Conservation (phyloP, 2,888 invertebrate species). For the Chymomyza procnemis region DNA sequence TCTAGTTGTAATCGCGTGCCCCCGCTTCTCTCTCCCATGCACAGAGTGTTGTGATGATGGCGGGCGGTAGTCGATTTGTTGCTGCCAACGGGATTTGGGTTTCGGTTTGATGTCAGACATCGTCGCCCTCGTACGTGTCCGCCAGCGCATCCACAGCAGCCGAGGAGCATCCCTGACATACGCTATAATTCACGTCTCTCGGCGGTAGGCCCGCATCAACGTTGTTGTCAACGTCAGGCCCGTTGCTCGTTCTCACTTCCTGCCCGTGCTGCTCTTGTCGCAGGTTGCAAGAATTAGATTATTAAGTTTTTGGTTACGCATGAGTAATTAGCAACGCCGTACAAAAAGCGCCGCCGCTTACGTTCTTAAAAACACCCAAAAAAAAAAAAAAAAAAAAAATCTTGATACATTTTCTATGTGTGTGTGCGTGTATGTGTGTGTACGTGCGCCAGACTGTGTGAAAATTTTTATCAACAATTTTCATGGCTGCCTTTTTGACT, state of each 20-base stretch:
- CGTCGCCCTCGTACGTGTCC: too few relatives aligned
- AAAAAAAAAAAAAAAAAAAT: neutral
- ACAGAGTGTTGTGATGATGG: neutral
- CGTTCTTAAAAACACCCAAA: neutral
- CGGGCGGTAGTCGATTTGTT: neutral
- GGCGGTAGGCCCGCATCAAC: neutral
- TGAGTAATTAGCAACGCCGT: constrained; percentile 58
- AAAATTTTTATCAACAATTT: constrained; percentile 33
- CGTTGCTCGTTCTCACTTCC: neutral
- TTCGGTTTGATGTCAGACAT: too few relatives aligned
- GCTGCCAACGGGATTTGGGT: neutral
- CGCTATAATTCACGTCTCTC: neutral
- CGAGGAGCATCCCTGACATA: neutral
- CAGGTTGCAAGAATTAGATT: constrained; percentile 43
- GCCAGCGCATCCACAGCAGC: neutral
- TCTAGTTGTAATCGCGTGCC: neutral
- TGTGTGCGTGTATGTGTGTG: too few relatives aligned
- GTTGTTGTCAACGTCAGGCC: neutral
- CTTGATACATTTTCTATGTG: too few relatives aligned
- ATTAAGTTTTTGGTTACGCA: constrained; percentile 65
- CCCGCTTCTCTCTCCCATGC: too few relatives aligned
- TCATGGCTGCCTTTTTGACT: constrained; percentile 13
- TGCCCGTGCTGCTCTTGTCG: constrained; percentile 12
- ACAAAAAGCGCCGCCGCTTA: neutral
- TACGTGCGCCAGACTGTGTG: neutral